Conservation (phyloP, 2,113 vertebrate genomes). For the Eulemur macaco region DNA sequence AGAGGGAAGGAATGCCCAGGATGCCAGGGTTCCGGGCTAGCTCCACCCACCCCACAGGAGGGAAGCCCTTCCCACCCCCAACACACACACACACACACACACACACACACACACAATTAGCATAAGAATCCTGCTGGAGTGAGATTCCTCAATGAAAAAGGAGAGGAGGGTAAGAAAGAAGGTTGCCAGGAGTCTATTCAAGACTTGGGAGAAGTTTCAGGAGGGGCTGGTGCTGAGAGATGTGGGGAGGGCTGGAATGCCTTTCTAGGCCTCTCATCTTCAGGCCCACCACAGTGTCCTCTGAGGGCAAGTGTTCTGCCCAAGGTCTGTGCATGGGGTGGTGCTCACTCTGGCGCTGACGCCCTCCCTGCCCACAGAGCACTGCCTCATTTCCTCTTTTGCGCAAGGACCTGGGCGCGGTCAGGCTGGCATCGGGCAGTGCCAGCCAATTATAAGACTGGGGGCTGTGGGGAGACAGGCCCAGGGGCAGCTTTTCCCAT, state of each 20-base stretch:
- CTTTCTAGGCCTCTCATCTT: background rate
- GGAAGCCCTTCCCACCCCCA: background rate
- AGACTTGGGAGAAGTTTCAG: background rate
- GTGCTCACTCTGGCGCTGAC: constrained; percentile 27
- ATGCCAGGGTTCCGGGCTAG: background rate
- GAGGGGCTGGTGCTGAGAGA: background rate
- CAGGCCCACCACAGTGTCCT: background rate
- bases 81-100: background rate
- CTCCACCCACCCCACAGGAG: constrained; percentile 48
- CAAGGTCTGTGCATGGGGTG: constrained; percentile 24
- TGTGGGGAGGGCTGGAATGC: constrained; percentile 16
- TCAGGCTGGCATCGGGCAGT: constrained; percentile 73
- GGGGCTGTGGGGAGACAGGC: constrained; percentile 51
- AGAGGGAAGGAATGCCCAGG: constrained; percentile 22
- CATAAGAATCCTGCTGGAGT: constrained; percentile 75
- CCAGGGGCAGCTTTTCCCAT: constrained; percentile 26
- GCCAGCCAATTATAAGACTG: constrained; percentile 69
- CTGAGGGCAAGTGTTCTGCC: background rate
- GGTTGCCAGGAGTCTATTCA: constrained; percentile 68
- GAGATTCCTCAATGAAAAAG: constrained; percentile 29
- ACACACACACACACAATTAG: constrained; percentile 57
- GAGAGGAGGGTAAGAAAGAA: constrained; percentile 38
- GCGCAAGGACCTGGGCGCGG: constrained; percentile 75
- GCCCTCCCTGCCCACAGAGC: constrained; percentile 74
- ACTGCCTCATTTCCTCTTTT: constrained; percentile 80